Percentiles rank a stretch among this genome's conserved stretches.
Evolutionary conservation across 2,888 invertebrate species (phyloP).

Genomic region (Trachelus troglodyta): DNA sequence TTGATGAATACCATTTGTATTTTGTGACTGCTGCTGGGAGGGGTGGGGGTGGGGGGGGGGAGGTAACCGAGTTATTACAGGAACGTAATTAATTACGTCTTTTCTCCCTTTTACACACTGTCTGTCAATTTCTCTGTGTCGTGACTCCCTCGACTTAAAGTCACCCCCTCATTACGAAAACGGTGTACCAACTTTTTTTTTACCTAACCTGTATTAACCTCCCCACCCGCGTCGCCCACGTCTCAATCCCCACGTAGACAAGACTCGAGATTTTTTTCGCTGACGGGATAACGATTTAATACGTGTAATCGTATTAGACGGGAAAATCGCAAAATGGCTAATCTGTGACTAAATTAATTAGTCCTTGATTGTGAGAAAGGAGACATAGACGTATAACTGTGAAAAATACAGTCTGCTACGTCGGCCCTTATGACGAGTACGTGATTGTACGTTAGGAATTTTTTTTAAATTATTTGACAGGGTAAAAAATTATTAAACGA

Average conservation of each 20-base stretch:
- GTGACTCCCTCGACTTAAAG: constrained; percentile 14
- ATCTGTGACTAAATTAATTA: constrained; percentile 43
- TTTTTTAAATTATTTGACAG: not conserved
- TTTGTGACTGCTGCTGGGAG: constrained; percentile 8
- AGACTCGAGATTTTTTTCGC: constrained; percentile 45
- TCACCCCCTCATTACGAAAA: constrained; percentile 22
- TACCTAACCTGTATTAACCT: constrained; percentile 9
- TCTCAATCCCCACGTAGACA: constrained; percentile 17
- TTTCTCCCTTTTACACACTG: constrained; percentile 9
- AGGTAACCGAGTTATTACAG: constrained; percentile 49
- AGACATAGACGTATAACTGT: not conserved
- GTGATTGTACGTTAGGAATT: not conserved
- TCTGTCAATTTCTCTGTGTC: not conserved
- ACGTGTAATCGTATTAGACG: constrained; percentile 43
- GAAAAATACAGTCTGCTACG: not conserved
- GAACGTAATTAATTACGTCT: constrained; percentile 61
- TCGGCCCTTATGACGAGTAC: constrained; percentile 1
- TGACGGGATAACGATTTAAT: constrained; percentile 51
- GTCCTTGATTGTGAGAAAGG: constrained; percentile 10
- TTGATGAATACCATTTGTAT: constrained; percentile 52
- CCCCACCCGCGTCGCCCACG: not conserved
- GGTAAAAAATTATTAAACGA: not conserved
- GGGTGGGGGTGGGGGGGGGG: constrained; percentile 25
- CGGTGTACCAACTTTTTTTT: constrained; percentile 14
- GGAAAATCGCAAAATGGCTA: constrained; percentile 44